phyloP scores from a whole-genome alignment of 2,888 invertebrate species.

The Melipona bicolor region DNA sequence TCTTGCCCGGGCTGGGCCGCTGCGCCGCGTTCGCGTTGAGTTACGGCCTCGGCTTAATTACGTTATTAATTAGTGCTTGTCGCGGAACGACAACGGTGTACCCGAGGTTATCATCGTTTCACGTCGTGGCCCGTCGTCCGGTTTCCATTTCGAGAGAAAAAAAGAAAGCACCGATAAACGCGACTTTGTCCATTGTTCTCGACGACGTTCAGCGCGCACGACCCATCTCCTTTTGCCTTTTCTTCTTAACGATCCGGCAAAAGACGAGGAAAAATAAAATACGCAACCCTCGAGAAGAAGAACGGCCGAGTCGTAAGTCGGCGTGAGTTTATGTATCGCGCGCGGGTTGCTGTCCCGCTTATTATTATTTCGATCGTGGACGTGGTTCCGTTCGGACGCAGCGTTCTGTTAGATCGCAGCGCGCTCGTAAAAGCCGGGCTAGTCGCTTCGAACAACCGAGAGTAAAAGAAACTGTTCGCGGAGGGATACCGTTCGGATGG shows the following conservation, averaged over 20 bases:
- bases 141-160: background rate
- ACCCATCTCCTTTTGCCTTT: slow-evolving; percentile 14
- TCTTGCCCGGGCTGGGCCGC: slow-evolving; percentile 61
- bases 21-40: slow-evolving; percentile 62
- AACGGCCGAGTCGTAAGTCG: slow-evolving; percentile 66
- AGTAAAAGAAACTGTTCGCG: slow-evolving; percentile 40
- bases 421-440: slow-evolving; percentile 75
- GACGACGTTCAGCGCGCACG: slow-evolving; percentile 19
- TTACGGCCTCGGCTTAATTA: slow-evolving; percentile 74
- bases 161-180: background rate
- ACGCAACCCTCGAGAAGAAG: background rate
- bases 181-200: slow-evolving; percentile 6
- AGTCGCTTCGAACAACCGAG: slow-evolving; percentile 33
- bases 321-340: slow-evolving; percentile 68
- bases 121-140: background rate
- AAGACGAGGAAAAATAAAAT: background rate
- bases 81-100: slow-evolving; percentile 21
- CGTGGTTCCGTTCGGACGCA: slow-evolving; percentile 17
- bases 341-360: slow-evolving; percentile 45
- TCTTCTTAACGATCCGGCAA: slow-evolving; percentile 74
- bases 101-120: background rate
- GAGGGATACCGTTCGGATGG: slow-evolving; percentile 43
- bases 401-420: slow-evolving; percentile 37
- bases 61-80: slow-evolving; percentile 74
- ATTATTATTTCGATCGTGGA: slow-evolving; percentile 71